A percentile compares a stretch with the other conserved stretches of the same genome.
Conservation (phyloP, 2,888 invertebrate species). For the Acleris sparsana region DNA sequence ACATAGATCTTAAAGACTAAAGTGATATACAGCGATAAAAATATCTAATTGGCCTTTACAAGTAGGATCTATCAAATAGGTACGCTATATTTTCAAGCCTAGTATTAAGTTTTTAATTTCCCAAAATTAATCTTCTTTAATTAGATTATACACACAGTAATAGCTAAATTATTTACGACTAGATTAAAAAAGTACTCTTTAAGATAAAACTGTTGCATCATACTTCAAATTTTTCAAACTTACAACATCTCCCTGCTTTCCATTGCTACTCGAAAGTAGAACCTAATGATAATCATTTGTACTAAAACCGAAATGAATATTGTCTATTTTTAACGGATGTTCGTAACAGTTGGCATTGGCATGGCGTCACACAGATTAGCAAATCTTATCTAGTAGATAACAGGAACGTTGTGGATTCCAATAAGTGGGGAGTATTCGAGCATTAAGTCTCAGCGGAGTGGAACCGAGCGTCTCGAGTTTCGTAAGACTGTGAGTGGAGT, state of each 20-base stretch:
- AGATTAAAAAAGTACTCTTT: neutral
- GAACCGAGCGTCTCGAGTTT: slow-evolving; percentile 13
- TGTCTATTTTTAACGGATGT: slow-evolving; percentile 11
- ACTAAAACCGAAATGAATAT: neutral
- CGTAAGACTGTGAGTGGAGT: neutral
- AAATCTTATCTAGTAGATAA: slow-evolving; percentile 67
- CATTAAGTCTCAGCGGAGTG: slow-evolving; percentile 19
- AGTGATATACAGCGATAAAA: no score
- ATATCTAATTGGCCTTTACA: no score
- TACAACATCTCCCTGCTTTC: no score
- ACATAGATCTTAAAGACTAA: no score
- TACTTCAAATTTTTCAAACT: neutral
- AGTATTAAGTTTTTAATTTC: no score
- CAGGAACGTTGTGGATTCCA: slow-evolving; percentile 45
- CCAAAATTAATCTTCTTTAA: neutral
- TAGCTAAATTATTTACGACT: neutral
- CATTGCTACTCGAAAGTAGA: no score
- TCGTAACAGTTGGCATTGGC: slow-evolving; percentile 46
- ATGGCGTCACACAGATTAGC: slow-evolving; percentile 63
- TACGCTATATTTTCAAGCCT: no score
- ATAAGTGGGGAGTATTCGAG: slow-evolving; percentile 40
- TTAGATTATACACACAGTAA: slow-evolving; percentile 4
- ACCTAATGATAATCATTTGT: no score
- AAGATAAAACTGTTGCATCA: slow-evolving; percentile 3
- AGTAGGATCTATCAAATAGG: no score